Base-by-base conservation (phyloP, 2,113 vertebrate species). In the Leptobrachium leishanense region DNA sequence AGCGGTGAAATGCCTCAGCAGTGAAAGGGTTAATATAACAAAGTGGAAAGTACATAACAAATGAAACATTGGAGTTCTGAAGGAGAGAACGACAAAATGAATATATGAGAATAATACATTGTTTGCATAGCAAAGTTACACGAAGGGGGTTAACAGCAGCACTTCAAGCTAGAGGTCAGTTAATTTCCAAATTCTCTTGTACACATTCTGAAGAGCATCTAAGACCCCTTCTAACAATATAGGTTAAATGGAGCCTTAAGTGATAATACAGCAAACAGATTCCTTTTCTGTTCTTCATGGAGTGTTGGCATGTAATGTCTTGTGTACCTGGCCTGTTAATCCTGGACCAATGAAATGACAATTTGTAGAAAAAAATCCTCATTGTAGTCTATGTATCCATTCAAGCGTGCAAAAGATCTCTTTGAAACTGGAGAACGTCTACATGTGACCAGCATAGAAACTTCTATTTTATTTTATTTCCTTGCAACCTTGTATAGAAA, bases 371-470 rank as follows among this genome's bases (percentile, higher is more conserved):
- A 43, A 1, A 59, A 13, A 13, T 15, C 42, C 5, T 31, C 40
- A 69, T 41, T 69, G 54, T 69, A 46, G 76, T 71, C 76, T 55
- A 70, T 20, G 68, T 71, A 53, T 68, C 67, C 55, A 62, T 40
- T 41, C 75, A 77, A 50, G 59, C 55, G 55, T 76, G 63, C 11
- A 15, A 76, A 76, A 68, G 54, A 50, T 43, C 68, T 40, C 20
- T 63, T 8, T 40, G 43, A 63, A 64, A 62, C 4, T 57, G 68
- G 6, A 63, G 43, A 31, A 65, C n/a, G 6, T 11, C 39, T 54
- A 67, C 44, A 55, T 67, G 11, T 54, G 55, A 59, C 1, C 55
- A 8, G 13, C 55, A 15, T 2, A 13, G 74, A 31, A 75, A 7
- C 43, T 9, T 1, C 20, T 55, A 39, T 6, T 31, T 31, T 31